Conservation (phyloP, 2,888 invertebrate genomes). For the Polydrusus pterygomalis region DNA sequence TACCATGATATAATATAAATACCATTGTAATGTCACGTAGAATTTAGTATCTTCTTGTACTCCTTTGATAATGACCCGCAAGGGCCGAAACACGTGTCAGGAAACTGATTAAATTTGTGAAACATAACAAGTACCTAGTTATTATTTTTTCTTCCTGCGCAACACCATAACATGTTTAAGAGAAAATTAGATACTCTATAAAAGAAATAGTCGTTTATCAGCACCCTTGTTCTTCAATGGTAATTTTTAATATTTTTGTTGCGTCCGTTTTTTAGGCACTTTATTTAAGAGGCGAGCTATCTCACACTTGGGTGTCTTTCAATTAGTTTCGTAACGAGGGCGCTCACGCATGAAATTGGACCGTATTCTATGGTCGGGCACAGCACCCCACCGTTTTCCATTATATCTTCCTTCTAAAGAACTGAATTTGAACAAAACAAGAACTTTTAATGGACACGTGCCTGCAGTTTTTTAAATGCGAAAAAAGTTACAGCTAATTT, state of each 20-base stretch:
- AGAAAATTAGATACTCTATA: not conserved
- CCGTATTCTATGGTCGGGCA: conserved; percentile 19
- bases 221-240: not conserved
- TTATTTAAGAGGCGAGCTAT: conserved; percentile 54
- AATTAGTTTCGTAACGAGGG: conserved; percentile 45
- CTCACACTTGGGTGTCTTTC: conserved; percentile 47
- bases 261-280: conserved; percentile 39
- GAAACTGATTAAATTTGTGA: too few relatives aligned
- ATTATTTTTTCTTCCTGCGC: too few relatives aligned
- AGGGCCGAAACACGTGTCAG: too few relatives aligned
- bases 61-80: too few relatives aligned
- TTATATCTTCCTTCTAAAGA: conserved; percentile 22
- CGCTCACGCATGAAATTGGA: conserved; percentile 49
- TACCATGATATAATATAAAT: too few relatives aligned
- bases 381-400: conserved; percentile 24
- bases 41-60: too few relatives aligned
- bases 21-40: too few relatives aligned
- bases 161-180: too few relatives aligned
- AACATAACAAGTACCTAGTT: too few relatives aligned
- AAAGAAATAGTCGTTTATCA: not conserved
- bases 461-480: not conserved
- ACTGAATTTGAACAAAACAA: conserved; percentile 18
- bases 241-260: conserved; percentile 20
- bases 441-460: conserved; percentile 24
- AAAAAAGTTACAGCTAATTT: not conserved